Evolutionary conservation across 2,797 vertebrate genomes (phyloP).

Genomic region (Scleropages formosus): DNA sequence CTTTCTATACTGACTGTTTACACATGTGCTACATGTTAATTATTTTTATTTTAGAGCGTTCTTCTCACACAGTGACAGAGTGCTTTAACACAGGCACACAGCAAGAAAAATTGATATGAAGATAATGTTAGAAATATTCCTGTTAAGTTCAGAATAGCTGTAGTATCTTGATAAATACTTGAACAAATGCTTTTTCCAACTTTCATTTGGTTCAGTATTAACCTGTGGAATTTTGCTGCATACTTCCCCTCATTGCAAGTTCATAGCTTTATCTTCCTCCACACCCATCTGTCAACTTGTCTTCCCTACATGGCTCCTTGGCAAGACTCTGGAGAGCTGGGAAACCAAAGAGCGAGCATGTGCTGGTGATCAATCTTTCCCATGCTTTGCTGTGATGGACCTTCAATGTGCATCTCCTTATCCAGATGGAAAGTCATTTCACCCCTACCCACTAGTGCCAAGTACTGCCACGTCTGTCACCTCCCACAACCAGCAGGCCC

Average conservation of each 20-base stretch:
- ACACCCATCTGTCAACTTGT: constrained; percentile 12
- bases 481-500: not conserved
- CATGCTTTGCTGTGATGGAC: constrained; percentile 3
- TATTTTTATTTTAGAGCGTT: too few species aligned
- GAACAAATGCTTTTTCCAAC: too few species aligned
- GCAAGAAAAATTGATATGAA: too few species aligned
- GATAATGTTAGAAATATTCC: too few species aligned
- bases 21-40: too few species aligned
- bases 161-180: not conserved
- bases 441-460: not conserved
- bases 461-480: not conserved
- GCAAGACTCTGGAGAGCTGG: constrained; percentile 10
- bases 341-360: constrained; percentile 23
- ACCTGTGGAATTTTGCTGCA: too few species aligned
- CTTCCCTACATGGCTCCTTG: constrained; percentile 2
- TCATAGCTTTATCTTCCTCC: not conserved
- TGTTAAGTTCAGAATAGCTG: not conserved
- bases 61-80: too few species aligned
- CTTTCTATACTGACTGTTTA: too few species aligned
- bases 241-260: constrained; percentile 4
- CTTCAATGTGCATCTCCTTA: constrained; percentile 5
- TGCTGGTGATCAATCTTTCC: constrained; percentile 25
- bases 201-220: too few species aligned
- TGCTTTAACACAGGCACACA: too few species aligned
- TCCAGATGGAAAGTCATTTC: constrained; percentile 13